A percentile compares a stretch with the other conserved stretches of the same genome.
Conservation (phyloP, 35 echinoderm and acorn worm species). For the Stichopus chloronotus region DNA sequence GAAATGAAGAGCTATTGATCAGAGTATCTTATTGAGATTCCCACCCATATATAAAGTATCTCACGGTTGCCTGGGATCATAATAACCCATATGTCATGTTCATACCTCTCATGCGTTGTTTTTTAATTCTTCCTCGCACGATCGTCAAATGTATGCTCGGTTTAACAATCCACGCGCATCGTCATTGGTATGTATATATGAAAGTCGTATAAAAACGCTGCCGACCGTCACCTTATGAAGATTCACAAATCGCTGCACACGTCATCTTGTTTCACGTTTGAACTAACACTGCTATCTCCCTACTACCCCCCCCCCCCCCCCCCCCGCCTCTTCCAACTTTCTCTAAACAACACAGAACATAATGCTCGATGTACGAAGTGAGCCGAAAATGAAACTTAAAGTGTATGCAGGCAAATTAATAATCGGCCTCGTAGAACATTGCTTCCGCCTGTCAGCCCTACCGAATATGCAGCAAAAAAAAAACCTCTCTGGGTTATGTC, state of each 20-base stretch:
- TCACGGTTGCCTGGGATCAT: slow-evolving; percentile 34
- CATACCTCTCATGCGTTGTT: too few relatives aligned
- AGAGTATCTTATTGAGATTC: slow-evolving; percentile 20
- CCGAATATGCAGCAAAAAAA: slow-evolving; percentile 11
- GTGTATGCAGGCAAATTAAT: slow-evolving; percentile 43
- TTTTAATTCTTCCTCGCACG: background rate
- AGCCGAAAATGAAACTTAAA: background rate
- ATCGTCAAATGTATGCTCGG: slow-evolving; percentile 22
- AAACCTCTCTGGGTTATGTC: slow-evolving; percentile 34
- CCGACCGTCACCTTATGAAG: slow-evolving; percentile 17
- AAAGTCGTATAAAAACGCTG: background rate
- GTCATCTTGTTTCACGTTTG: slow-evolving; percentile 19
- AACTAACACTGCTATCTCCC: too few relatives aligned
- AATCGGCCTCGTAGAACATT: slow-evolving; percentile 44
- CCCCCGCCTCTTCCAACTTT: background rate
- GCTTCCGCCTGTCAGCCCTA: slow-evolving; percentile 30
- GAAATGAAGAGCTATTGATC: background rate
- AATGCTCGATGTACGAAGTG: background rate
- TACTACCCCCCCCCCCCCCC: too few relatives aligned
- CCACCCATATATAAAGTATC: background rate
- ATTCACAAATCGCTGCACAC: slow-evolving; percentile 14
- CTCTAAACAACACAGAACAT: slow-evolving; percentile 6
- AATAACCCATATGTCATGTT: slow-evolving; percentile 35
- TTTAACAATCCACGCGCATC: slow-evolving; percentile 3
- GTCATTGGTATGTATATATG: background rate